Evolutionary conservation across 2,888 invertebrate species (phyloP), one percentile per base, ranked within the genome.

Genomic region (Lasioglossum malachurum): DNA sequence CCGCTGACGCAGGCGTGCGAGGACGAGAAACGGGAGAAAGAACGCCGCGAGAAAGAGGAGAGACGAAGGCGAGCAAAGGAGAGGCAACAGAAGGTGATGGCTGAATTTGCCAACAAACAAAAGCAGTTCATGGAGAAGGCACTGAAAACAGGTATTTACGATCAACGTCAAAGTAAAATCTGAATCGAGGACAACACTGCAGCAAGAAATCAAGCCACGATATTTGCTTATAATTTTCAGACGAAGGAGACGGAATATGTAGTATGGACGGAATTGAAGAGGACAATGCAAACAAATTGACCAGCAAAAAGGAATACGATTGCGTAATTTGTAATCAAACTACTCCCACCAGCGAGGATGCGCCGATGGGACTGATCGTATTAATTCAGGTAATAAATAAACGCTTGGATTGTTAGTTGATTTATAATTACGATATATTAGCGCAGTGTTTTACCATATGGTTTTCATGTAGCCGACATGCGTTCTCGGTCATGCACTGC

Each of bases 281-380:
- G 87, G 95, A 94, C 4, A 96, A 96, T 85, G 94, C 96, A 27
- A 96, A 97, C 90, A 96, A 96, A 91, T 92, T 96, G 74, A 93
- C 96, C 71, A 96, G 96, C 83, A 96, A 96, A 87, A 96, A 96
- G 87, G 98, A 98, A 95, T 99, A 98, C 95, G 98, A 99, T 95
- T 99, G 99, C 96, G 99, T 98, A 88, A 99, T 99, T 92, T 99
- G 99, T 95, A 98, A 98, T 96, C 98, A 98, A 94, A 98, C 98
- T 85, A 97, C 98, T 57, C 97, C 98, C 35, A 98, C 98, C 93
- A 97, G 97, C 0, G 97, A 97, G 89, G 97, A 97, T 23, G 97
- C 97, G 94, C 98, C 98, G 1, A 97, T 99, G 95, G 99, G 99
- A 0, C 96, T 99, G 72, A 98, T 99, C 4, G 98, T 98, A 75